Evolutionary conservation across 2,888 invertebrate species (phyloP).

Genomic region (Coenonympha glycerion): DNA sequence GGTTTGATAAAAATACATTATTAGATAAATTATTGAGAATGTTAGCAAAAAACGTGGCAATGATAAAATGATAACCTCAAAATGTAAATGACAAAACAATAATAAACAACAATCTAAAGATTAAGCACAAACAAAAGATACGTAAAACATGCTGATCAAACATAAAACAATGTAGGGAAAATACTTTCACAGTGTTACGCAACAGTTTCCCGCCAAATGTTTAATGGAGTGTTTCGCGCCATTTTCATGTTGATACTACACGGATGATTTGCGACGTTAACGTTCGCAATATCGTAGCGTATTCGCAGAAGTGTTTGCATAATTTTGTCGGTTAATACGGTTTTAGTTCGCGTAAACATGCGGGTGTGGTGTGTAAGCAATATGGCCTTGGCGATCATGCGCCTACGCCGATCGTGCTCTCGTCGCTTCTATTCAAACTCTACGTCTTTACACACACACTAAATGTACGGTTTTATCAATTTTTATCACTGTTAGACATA

Average conservation of each 20-base stretch:
- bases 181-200: slow-evolving; percentile 60
- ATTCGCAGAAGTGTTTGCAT: slow-evolving; percentile 33
- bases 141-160: slow-evolving; percentile 18
- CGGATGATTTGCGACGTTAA: slow-evolving; percentile 45
- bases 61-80: slow-evolving; percentile 22
- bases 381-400: slow-evolving; percentile 64
- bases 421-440: slow-evolving; percentile 46
- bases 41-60: slow-evolving; percentile 5
- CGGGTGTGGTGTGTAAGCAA: slow-evolving; percentile 65
- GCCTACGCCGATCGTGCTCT: slow-evolving; percentile 46
- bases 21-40: background rate
- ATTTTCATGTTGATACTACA: slow-evolving; percentile 49
- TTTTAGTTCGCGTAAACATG: slow-evolving; percentile 53
- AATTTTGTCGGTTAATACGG: slow-evolving; percentile 41
- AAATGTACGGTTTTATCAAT: slow-evolving; percentile 48
- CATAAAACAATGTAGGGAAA: slow-evolving; percentile 28
- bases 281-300: slow-evolving; percentile 32
- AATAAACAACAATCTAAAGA: background rate
- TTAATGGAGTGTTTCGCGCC: slow-evolving; percentile 71
- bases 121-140: background rate
- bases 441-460: too few relatives aligned
- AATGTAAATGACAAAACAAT: background rate
- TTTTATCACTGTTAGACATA: slow-evolving; percentile 39
- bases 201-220: slow-evolving; percentile 64
- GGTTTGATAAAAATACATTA: background rate